phyloP scores from a whole-genome alignment of 2,797 vertebrate species.

The Lepidocolaptes lacrymiger region DNA sequence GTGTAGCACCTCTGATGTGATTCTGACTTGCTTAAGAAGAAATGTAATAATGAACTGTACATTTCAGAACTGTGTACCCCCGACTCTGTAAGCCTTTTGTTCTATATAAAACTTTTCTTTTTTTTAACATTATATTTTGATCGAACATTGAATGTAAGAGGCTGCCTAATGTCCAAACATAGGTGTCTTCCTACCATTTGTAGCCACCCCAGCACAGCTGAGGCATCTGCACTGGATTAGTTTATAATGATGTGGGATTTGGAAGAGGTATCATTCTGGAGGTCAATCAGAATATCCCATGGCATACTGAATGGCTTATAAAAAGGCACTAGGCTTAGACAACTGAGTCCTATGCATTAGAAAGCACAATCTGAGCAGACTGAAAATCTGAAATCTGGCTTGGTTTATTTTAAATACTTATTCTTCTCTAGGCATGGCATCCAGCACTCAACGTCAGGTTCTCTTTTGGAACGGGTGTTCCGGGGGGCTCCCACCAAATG shows the following conservation, averaged over 20 bases:
- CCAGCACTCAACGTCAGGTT: not conserved
- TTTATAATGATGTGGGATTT: not conserved
- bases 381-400: not conserved
- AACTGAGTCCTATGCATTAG: not conserved
- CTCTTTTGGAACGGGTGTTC: constrained; percentile 77
- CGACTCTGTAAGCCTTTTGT: not conserved
- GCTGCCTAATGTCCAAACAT: not conserved
- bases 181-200: not conserved
- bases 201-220: not conserved
- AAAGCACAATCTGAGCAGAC: not conserved
- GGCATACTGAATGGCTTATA: not conserved
- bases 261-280: not conserved
- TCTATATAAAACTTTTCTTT: not conserved
- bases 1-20: not conserved
- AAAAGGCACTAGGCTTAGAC: not conserved
- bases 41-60: not conserved
- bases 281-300: not conserved
- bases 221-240: not conserved
- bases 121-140: not conserved
- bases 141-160: not conserved
- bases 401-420: not conserved
- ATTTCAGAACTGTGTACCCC: not conserved
- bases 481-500: constrained; percentile 84
- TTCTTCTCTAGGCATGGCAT: constrained; percentile 61
- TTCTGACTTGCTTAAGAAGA: not conserved